Percentiles rank a stretch among this genome's conserved stretches.
phyloP scores from a whole-genome alignment of 2,888 invertebrate species.

The Coecobrya sp. region DNA sequence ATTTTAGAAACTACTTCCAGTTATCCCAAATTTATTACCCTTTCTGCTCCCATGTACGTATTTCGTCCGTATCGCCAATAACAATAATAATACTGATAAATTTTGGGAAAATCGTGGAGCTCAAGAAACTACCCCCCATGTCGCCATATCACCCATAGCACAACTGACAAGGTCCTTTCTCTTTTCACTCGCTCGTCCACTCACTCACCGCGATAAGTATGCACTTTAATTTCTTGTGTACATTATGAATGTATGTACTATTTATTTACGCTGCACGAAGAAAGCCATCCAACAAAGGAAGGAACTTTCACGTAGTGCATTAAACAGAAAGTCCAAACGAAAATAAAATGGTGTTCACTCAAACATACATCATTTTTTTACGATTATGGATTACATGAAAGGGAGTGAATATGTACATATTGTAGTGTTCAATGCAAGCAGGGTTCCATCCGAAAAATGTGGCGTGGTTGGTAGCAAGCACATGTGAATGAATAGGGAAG shows the following conservation, averaged over 20 bases:
- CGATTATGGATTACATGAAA: conserved; percentile 12
- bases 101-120: not conserved
- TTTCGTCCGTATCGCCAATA: not conserved
- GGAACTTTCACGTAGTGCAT: not conserved
- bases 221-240: not conserved
- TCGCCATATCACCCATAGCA: not conserved
- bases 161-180: not conserved
- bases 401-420: not conserved
- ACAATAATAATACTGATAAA: conserved; percentile 15
- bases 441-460: not conserved
- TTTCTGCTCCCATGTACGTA: not conserved
- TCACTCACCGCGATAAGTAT: not conserved
- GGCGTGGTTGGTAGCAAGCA: not conserved
- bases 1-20: not conserved
- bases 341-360: conserved; percentile 13
- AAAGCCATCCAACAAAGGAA: not conserved
- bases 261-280: not conserved
- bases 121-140: not conserved
- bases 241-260: not conserved
- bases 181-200: not conserved
- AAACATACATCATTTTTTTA: conserved; percentile 23
- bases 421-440: not conserved
- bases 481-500: not conserved
- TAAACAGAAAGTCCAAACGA: not conserved
- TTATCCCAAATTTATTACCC: conserved; percentile 15